phyloP scores from a whole-genome alignment of 2,113 vertebrate genomes.

The Chamaea fasciata region DNA sequence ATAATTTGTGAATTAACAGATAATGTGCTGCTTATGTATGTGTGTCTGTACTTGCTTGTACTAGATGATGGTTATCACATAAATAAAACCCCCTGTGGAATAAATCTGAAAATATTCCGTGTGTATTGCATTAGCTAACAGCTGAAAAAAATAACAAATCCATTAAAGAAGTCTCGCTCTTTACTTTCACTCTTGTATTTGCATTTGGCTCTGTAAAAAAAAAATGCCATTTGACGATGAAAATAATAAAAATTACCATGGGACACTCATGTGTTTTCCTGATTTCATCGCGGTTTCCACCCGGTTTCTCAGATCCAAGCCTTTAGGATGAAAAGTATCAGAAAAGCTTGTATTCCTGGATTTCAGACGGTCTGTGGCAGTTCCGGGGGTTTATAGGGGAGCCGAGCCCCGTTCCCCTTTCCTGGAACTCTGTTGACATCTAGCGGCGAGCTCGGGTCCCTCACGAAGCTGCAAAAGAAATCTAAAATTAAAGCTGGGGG shows the following conservation, averaged over 20 bases:
- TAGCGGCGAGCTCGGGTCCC: background rate
- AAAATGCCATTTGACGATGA: background rate
- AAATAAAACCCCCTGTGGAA: background rate
- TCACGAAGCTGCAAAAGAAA: accelerated
- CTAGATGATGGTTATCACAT: background rate
- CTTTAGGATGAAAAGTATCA: background rate
- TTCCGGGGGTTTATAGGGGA: accelerated
- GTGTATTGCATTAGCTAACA: background rate
- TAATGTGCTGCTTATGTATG: background rate
- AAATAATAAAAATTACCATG: background rate
- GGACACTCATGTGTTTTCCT: background rate
- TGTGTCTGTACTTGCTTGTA: background rate
- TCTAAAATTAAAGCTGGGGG: accelerated
- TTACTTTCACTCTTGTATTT: background rate
- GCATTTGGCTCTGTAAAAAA: background rate
- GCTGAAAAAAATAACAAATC: background rate
- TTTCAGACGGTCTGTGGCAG: accelerated
- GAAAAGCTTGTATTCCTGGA: background rate
- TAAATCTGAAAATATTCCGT: background rate
- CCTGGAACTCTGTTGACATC: background rate
- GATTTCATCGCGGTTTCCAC: background rate
- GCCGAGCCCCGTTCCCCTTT: accelerated
- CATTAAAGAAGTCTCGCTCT: background rate
- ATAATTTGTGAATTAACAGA: background rate
- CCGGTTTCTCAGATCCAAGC: background rate